phyloP scores from a whole-genome alignment of 2,888 invertebrate genomes.

The Thymelicus sylvestris region DNA sequence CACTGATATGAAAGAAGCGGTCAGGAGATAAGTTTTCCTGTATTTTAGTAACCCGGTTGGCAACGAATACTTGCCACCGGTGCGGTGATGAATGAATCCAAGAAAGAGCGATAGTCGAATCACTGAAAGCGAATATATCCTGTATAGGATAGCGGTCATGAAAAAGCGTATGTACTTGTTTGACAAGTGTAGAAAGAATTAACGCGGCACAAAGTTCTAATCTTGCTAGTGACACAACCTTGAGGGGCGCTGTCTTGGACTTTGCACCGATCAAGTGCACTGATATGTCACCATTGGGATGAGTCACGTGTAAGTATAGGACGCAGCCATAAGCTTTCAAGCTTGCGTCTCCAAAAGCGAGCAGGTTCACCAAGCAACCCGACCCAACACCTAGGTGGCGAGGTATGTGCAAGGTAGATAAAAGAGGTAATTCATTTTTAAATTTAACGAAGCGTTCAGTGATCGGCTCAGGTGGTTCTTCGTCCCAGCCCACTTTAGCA shows the following conservation, averaged over 20 bases:
- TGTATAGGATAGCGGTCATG: neutral
- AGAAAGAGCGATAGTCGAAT: conserved; percentile 28
- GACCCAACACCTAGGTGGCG: no score
- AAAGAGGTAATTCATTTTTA: no score
- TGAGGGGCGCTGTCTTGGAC: neutral
- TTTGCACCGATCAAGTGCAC: neutral
- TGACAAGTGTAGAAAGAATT: neutral
- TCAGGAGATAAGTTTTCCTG: neutral
- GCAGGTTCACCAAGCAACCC: no score
- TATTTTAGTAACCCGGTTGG: conserved; percentile 23
- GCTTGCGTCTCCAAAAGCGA: no score
- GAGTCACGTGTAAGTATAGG: no score
- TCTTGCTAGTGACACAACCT: neutral
- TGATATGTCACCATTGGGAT: no score
- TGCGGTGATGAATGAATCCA: conserved; percentile 36
- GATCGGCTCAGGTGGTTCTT: no score
- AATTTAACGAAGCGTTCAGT: no score
- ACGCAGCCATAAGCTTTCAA: no score
- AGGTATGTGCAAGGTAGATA: no score
- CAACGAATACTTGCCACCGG: conserved; percentile 32
- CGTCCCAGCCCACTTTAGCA: no score
- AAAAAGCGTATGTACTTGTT: neutral
- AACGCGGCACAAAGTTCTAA: neutral
- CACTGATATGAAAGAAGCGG: conserved; percentile 37
- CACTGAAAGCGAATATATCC: conserved; percentile 22